phyloP scores from a whole-genome alignment of 2,113 vertebrate genomes.

The Emydocephalus ijimae region DNA sequence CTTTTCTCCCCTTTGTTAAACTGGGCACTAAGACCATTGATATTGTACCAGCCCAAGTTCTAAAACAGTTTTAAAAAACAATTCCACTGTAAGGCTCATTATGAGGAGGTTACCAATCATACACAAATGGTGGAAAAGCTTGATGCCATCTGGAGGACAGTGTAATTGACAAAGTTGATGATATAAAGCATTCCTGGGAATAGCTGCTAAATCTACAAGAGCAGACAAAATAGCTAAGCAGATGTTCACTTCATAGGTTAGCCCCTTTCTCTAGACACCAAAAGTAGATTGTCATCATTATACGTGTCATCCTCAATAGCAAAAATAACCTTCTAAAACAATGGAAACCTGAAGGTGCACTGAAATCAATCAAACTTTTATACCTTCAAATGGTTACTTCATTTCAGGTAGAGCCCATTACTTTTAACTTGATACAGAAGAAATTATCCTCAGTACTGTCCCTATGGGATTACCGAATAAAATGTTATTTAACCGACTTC shows the following conservation, averaged over 20 bases:
- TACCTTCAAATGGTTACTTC: not conserved
- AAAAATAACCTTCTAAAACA: not conserved
- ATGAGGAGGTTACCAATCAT: not conserved
- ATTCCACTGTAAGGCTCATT: not conserved
- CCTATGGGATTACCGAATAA: not conserved
- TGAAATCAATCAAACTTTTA: not conserved
- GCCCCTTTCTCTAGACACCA: not conserved
- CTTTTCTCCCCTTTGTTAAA: no score
- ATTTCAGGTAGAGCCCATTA: not conserved
- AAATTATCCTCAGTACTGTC: not conserved
- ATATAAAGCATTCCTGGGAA: not conserved
- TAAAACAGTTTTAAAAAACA: not conserved
- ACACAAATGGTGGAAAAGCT: not conserved
- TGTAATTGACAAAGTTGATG: not conserved
- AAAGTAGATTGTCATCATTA: not conserved
- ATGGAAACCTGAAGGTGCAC: not conserved
- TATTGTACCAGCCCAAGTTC: not conserved
- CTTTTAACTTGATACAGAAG: not conserved
- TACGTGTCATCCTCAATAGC: not conserved
- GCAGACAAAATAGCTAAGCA: not conserved
- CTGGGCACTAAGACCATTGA: not conserved
- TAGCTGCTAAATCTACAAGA: not conserved
- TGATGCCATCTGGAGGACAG: not conserved
- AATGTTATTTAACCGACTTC: not conserved
- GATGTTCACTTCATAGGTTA: not conserved